Conservation (phyloP, 2,113 vertebrate species). For the Collichthys lucidus region DNA sequence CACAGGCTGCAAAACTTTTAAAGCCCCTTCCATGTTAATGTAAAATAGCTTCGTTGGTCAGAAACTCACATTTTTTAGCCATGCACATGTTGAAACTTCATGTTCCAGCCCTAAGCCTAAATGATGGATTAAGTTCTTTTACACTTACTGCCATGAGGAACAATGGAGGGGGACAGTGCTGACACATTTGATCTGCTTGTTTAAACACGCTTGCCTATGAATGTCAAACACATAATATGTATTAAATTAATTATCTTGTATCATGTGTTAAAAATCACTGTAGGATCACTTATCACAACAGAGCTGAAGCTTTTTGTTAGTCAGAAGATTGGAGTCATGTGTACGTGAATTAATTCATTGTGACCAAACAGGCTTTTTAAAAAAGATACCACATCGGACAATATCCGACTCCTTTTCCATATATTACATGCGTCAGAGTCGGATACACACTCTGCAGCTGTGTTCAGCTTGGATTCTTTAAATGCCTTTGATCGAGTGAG, state of each 20-base stretch:
- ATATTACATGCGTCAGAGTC: too few relatives aligned
- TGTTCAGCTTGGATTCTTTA: background rate
- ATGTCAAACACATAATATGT: conserved; percentile 44
- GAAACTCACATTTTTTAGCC: conserved; percentile 61
- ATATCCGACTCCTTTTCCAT: too few relatives aligned
- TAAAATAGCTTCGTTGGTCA: conserved; percentile 63
- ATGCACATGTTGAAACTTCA: conserved; percentile 44
- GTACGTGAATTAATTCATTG: background rate
- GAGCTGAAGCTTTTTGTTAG: background rate
- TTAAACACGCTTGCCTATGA: conserved; percentile 34
- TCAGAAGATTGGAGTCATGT: background rate
- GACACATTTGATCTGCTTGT: conserved; percentile 50
- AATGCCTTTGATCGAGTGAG: background rate
- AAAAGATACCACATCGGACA: background rate
- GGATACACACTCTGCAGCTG: background rate
- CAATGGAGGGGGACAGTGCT: conserved; percentile 33
- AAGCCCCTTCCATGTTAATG: conserved; percentile 75
- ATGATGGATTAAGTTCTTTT: conserved; percentile 66
- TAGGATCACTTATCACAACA: background rate
- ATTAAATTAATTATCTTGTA: conserved; percentile 29
- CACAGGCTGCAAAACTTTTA: conserved; percentile 77
- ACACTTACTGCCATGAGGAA: conserved; percentile 39
- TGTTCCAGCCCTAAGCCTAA: conserved; percentile 42
- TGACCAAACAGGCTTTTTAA: background rate
- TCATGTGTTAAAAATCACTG: background rate